Evolutionary conservation across 2,797 vertebrate species (phyloP).

Genomic region (Spinus pinus): DNA sequence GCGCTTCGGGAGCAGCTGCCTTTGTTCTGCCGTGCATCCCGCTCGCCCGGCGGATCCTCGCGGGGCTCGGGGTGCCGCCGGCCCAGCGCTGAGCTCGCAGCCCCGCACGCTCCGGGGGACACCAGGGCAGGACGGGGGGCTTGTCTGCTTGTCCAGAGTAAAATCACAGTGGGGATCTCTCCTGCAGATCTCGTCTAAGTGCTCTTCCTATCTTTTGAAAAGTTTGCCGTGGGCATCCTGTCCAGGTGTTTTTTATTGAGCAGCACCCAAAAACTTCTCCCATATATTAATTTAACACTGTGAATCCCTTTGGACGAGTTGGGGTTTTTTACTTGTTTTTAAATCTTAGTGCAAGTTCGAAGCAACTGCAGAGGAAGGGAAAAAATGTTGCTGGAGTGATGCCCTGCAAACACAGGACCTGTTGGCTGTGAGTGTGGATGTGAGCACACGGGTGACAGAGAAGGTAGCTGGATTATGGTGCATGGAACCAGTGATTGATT

Average conservation of each 20-base stretch:
- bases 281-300: rapidly evolving
- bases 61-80: not conserved
- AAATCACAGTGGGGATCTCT: not conserved
- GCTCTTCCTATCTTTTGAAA: not conserved
- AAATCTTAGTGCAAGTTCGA: rapidly evolving
- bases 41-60: rapidly evolving
- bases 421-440: not conserved
- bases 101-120: rapidly evolving
- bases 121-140: rapidly evolving
- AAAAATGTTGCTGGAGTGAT: not conserved
- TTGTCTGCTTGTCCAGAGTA: not conserved
- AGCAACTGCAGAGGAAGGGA: rapidly evolving
- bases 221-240: not conserved
- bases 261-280: not conserved
- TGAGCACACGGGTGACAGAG: rapidly evolving
- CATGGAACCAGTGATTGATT: not conserved
- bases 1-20: not conserved
- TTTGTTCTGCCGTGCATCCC: not conserved
- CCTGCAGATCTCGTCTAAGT: not conserved
- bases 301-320: not conserved
- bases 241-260: not conserved
- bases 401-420: not conserved
- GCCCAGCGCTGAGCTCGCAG: rapidly evolving
- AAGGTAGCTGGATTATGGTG: not conserved
- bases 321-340: not conserved